Base-by-base conservation (phyloP, 2,113 vertebrate species). In the Choloepus hoffmanni region DNA sequence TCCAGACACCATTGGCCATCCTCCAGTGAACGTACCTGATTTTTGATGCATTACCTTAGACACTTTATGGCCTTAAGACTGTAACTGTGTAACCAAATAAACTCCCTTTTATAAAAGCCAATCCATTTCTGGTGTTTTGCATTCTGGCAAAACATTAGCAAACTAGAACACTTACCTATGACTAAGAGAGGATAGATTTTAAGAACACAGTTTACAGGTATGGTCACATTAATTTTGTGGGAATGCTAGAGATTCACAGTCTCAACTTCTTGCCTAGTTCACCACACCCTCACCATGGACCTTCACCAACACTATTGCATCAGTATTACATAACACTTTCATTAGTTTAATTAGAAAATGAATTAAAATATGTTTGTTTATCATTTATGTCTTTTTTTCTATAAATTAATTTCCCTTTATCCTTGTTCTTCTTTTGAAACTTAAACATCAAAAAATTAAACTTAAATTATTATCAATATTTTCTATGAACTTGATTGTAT, bases 381-480 rank as follows among this genome's bases (percentile, higher is more conserved):
- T 79, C 11, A 65, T 40, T 83, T 72, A 18, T 62, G 76, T 50
- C 45, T 86, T 53, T 89, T 77, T 89, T 92, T 79, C 48, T 60
- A 60, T 43, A 72, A 67, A 58, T 77, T 33, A 60, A 70, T 36
- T 92, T 94, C 81, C 13, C n/a, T 12, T 58, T 72, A 82, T 40
- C 26, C 6, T 43, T 65, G 0, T 58, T 72, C 5, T 63, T 73
- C 55, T 77, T 89, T 24, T 70, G 74, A 12, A 85, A n/a, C 16
- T 79, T 68, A 72, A 89, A 45, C 79, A 94, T 74, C 43, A 63
- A 92, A 86, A 95, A 67, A 36, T 79, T 92, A 70, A 87, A 87
- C 11, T 76, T 85, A 76, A 48, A 55, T 74, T 79, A 78, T 84
- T 74, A 62, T 77, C 36, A 58, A 65, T 67, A 65, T 36, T 14